Percentiles rank a stretch among this genome's conserved stretches.
Evolutionary conservation across 2,888 invertebrate species (phyloP).

Genomic region (Ennomos fuscantarius): DNA sequence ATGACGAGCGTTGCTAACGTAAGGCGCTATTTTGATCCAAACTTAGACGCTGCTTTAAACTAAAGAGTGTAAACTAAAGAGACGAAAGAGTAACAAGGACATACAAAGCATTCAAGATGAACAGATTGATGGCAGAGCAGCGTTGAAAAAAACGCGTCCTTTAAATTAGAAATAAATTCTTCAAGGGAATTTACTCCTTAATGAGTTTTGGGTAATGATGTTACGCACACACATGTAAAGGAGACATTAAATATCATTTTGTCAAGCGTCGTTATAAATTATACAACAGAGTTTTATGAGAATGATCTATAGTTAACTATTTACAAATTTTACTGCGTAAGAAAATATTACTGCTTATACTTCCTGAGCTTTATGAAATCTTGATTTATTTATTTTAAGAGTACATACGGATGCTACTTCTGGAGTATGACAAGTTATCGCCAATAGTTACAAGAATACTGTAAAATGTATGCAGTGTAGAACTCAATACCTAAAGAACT

Average conservation of each 20-base stretch:
- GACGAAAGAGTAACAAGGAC: constrained; percentile 63
- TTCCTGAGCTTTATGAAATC: constrained; percentile 50
- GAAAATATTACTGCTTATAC: constrained; percentile 62
- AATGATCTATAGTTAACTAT: constrained; percentile 65
- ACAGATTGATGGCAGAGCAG: constrained; percentile 76
- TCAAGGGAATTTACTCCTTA: constrained; percentile 62
- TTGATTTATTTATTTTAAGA: constrained; percentile 26
- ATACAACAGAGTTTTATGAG: constrained; percentile 60
- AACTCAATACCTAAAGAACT: not conserved
- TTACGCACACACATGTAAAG: constrained; percentile 66
- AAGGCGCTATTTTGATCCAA: not conserved
- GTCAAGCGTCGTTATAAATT: constrained; percentile 75
- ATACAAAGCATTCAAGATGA: constrained; percentile 54
- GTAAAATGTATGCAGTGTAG: constrained; percentile 29
- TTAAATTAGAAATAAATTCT: constrained; percentile 73
- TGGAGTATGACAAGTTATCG: constrained; percentile 62
- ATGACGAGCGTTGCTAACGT: too few relatives aligned
- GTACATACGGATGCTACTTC: constrained; percentile 11
- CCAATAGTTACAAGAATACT: constrained; percentile 57
- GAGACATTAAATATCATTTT: constrained; percentile 80
- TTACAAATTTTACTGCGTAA: constrained; percentile 68
- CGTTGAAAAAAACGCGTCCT: constrained; percentile 77
- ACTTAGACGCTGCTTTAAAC: constrained; percentile 17
- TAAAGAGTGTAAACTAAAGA: constrained; percentile 1
- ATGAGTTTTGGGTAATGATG: constrained; percentile 76